Evolutionary conservation across 2,888 invertebrate genomes (phyloP), one percentile per base, ranked within the genome.

Genomic region (Drosophila monieri): DNA sequence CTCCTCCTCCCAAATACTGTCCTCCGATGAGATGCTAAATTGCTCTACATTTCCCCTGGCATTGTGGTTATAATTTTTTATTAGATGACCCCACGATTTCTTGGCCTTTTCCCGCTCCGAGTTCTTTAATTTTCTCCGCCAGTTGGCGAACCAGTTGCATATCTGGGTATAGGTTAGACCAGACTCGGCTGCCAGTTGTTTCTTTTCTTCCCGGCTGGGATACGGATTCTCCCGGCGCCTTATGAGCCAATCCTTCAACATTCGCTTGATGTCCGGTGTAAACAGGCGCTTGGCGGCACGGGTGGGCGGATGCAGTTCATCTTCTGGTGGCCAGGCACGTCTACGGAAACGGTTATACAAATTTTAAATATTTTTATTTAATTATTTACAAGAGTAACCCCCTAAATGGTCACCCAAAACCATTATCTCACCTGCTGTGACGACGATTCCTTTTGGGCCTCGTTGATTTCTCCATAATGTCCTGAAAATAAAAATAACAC

Each of bases 111-210:
- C 95, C 43, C 93, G 93, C 73, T 95, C 95, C 0, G 95, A 95
- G 88, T 95, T 95, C 91, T 95, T 95, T 61, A 96, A 91, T 89
- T 96, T 96, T 80, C 96, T 92, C 66, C 96, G 92, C 96, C 96
- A 96, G 86, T 96, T 96, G n/a, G 96, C 96, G 89, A 96, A 96
- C 96, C 96, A 96, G 90, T 96, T 96, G 74, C 90, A 93, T 91
- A 95, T 95, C 93, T 96, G 95, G 80, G 95, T 95, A 81, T 95
- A 95, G 18, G 95, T 96, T 23, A 96, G 92, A 46, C 95, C 95
- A 1, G 95, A 95, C 91, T 95, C 95, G 21, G 94, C 91, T 1
- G 95, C 95, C 62, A 96, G 91, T 53, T 93, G 93, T 91, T 95
- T 95, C 88, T 96, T 96, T 90, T 96, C 95, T 77, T 95, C 95